Evolutionary conservation across 2,888 invertebrate species (phyloP), one percentile per base, ranked within the genome.

Genomic region (Caenorhabditis sp.): DNA sequence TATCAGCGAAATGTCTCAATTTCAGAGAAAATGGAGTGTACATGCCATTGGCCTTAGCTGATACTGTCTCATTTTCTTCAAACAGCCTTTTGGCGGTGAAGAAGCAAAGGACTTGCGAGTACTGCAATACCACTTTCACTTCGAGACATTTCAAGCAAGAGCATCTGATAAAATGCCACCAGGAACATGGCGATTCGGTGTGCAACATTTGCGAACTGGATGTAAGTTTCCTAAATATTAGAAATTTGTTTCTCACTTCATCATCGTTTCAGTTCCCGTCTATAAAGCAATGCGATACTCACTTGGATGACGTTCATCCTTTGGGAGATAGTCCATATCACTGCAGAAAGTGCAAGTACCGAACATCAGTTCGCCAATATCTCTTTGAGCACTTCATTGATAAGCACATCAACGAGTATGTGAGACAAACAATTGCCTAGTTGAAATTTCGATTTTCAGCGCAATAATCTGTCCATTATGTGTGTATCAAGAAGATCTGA

Each of bases 301-400:
- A 85, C 38, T 66, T 73, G 38, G 22, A n/a, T 28, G 22, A 7
- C 16, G 38, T 35, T 26, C 86, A 86, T 51, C 49, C n/a, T 3
- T 22, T 68, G n/a, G 76, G 72, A 16, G 85, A 87, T 14, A 82
- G 85, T 10, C 87, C 87, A 22, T 87, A 87, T 24, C 14, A 66
- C n/a, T 87, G 87, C 44, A 28, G 44, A 16, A 61, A 81, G n/a
- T 87, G 87, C 76, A 77, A 72, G 19, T 87, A 70, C 31, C 69
- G 84, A 14, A 80, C 85, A 10, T 84, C 84, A 10, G 73, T 85
- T 35, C 51, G 84, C 2, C 10, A 22, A 7, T 74, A 82, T 51
- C 66, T 84, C 14, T 64, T 59, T 49, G 54, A 84, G 19, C 87
- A 87, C 58, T 87, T 74, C 54, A 49, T 75, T 14, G 66, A 76